Conservation (phyloP, 2,888 invertebrate species). For the Andrena dorsata region DNA sequence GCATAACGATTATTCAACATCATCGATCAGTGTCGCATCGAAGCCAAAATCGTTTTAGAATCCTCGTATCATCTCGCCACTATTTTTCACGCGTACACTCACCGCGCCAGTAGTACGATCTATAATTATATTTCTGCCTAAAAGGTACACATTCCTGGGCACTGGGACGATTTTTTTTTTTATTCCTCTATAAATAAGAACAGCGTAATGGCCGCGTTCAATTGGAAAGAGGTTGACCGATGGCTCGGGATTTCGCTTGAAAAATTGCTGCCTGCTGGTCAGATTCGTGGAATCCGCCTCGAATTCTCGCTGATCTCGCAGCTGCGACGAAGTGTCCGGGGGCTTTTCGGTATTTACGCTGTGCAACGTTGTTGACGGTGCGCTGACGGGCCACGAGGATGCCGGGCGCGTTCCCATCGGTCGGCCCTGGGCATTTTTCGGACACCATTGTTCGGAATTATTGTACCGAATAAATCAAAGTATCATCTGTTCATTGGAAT, state of each 20-base stretch:
- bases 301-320: slow-evolving; percentile 24
- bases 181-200: slow-evolving; percentile 16
- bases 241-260: slow-evolving; percentile 8
- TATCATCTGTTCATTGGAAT: too few species aligned
- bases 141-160: not conserved
- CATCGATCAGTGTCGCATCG: slow-evolving; percentile 15
- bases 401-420: slow-evolving; percentile 41
- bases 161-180: not conserved
- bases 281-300: slow-evolving; percentile 13
- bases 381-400: slow-evolving; percentile 62
- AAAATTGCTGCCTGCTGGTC: not conserved
- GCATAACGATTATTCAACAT: slow-evolving; percentile 29
- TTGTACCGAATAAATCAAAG: not conserved
- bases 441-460: not conserved
- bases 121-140: slow-evolving; percentile 10
- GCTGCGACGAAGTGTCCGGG: slow-evolving; percentile 26
- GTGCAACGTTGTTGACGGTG: slow-evolving; percentile 57
- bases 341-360: slow-evolving; percentile 62
- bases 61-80: slow-evolving; percentile 45
- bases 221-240: slow-evolving; percentile 21
- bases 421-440: not conserved
- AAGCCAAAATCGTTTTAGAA: slow-evolving; percentile 50
- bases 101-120: slow-evolving; percentile 19
- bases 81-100: slow-evolving; percentile 48
- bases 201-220: not conserved